Percentiles rank a stretch among this genome's conserved stretches.
Conservation (phyloP, 2,797 vertebrate genomes). For the Heterohyrax brucei region DNA sequence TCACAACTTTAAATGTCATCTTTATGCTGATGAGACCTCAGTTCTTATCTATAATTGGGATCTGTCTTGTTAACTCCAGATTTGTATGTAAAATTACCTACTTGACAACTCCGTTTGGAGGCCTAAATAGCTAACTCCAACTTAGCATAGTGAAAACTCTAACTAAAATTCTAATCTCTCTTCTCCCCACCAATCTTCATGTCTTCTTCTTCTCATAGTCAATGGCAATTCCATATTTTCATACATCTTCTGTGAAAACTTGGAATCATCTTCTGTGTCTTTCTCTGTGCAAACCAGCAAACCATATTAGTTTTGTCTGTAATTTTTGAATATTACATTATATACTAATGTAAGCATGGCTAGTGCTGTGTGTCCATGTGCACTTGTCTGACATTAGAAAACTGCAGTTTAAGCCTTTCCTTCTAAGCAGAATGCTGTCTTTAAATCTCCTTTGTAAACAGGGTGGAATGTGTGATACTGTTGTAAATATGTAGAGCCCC, state of each 20-base stretch:
- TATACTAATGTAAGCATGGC: neutral
- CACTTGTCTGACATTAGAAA: neutral
- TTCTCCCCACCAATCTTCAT: neutral
- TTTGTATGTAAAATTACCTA: neutral
- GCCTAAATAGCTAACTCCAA: neutral
- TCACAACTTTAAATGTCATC: neutral
- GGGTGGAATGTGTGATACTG: neutral
- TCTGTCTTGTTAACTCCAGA: neutral
- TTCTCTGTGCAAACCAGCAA: neutral
- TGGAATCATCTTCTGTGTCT: neutral
- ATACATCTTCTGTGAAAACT: neutral
- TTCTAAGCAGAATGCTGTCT: neutral
- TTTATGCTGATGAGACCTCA: neutral
- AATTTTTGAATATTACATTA: neutral
- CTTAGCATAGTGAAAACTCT: neutral
- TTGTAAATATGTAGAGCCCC: neutral
- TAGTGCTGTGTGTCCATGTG: neutral
- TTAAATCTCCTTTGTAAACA: neutral
- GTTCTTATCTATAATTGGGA: neutral
- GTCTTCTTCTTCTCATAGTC: neutral
- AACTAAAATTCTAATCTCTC: neutral
- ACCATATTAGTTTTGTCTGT: neutral
- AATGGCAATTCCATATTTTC: neutral
- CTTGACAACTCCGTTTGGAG: neutral
- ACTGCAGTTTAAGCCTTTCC: neutral